Base-by-base conservation (phyloP, 2,888 invertebrate genomes). In the Dorcus parallelipipedus region DNA sequence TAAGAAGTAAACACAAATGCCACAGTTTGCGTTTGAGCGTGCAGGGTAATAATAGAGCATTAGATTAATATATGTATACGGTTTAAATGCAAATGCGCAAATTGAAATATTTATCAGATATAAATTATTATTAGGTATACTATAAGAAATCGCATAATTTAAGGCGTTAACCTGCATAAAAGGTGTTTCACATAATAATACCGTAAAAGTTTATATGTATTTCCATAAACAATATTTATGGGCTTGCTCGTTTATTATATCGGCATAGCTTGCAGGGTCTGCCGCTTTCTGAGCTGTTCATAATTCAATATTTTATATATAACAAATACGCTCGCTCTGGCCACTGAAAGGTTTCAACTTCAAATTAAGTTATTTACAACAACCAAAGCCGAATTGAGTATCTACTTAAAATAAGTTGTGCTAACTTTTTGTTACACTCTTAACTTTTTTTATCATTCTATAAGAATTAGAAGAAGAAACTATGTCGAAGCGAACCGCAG, bases 151-250 rank as follows among this genome's bases (percentile, higher is more conserved):
- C 55, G 58, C 62, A 62, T 64, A 62, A 64, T 62, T 59, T 59
- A 64, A 59, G 59, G 59, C 61, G 52, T 61, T 61, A 60, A 60
- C 62, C 60, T 55, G 61, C 59, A 64, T 64, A 63, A 69, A 69
- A 69, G 67, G 66, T 68, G 66, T 65, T 51, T 65, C 63, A 66
- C 64, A 66, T 70, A 68, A 69, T 71, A 68, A 70, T 63, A 67
- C 62, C 64, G 67, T 70, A 69, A 69, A 69, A 69, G 69, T 69
- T 69, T 69, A 68, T 69, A 64, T 67, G 67, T 66, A 67, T 69
- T 68, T 68, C 66, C 67, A 64, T 68, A 68, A 66, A 63, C 59
- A 59, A 64, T 65, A 70, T 71, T 71, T 70, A 70, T 67, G 64
- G 51, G 56, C 60, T 60, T 56, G 66, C 63, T 65, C 62, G 65